A percentile compares a stretch with the other conserved stretches of the same genome.
Evolutionary conservation across 2,113 vertebrate genomes (phyloP).

Genomic region (human (Homo sapiens)): DNA sequence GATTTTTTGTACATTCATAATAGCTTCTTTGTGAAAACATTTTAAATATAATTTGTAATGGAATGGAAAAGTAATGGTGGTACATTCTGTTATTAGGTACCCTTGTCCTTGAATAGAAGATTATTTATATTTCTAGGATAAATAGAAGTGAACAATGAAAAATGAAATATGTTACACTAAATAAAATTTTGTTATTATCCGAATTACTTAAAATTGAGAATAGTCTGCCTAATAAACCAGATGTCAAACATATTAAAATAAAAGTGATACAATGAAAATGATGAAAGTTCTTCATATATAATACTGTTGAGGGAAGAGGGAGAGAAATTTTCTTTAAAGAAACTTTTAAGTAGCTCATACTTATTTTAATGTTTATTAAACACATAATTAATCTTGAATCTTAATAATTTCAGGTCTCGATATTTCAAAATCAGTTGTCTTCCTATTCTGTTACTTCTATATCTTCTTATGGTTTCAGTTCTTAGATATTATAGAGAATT

Average conservation of each 20-base stretch:
- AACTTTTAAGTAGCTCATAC: neutral
- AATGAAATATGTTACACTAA: neutral
- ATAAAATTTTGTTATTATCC: neutral
- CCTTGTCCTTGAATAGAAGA: neutral
- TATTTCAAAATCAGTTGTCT: neutral
- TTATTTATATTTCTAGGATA: neutral
- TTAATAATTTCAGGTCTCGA: neutral
- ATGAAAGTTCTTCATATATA: neutral
- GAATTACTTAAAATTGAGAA: neutral
- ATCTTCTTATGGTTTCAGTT: neutral
- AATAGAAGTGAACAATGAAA: neutral
- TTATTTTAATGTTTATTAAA: neutral
- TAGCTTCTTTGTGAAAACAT: neutral
- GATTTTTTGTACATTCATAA: neutral
- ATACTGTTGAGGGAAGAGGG: neutral
- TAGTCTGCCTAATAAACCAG: neutral
- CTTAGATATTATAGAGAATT: neutral
- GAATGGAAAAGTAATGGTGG: neutral
- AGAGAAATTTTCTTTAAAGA: neutral
- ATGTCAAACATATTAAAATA: neutral
- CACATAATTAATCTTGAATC: neutral
- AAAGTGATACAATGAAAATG: neutral
- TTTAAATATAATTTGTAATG: neutral
- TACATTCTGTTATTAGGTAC: neutral
- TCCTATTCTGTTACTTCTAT: neutral